A percentile compares a stretch with the other conserved stretches of the same genome.
Conservation (phyloP, 2,888 invertebrate species). For the Yponomeuta evonymella region DNA sequence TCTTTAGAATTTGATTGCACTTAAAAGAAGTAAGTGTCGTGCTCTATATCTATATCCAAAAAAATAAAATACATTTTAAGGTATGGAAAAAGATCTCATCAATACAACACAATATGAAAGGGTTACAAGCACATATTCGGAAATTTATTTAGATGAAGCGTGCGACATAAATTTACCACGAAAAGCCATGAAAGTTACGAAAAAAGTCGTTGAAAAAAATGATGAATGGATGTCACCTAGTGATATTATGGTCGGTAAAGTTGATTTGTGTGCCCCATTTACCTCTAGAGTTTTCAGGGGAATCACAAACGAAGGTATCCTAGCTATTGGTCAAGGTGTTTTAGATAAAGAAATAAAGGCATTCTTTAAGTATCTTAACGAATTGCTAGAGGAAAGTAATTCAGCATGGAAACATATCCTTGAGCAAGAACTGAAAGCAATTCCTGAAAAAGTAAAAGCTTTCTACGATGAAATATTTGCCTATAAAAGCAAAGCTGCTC, state of each 20-base stretch:
- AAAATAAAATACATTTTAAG: constrained; percentile 17
- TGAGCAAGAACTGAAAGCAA: constrained; percentile 40
- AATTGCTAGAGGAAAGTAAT: constrained; percentile 48
- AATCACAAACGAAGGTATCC: constrained; percentile 58
- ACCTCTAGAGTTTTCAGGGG: constrained; percentile 65
- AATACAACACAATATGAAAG: constrained; percentile 33
- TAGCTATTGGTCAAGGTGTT: constrained; percentile 51
- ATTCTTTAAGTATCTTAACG: constrained; percentile 37
- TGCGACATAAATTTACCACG: constrained; percentile 29
- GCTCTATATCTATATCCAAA: too few relatives aligned
- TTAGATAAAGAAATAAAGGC: constrained; percentile 40
- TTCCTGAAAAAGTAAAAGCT: constrained; percentile 40
- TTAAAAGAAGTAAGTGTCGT: too few relatives aligned
- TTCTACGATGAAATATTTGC: constrained; percentile 45
- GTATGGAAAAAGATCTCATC: constrained; percentile 39
- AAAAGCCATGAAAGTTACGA: neutral
- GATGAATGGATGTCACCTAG: constrained; percentile 61
- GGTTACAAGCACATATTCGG: constrained; percentile 54
- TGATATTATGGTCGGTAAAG: constrained; percentile 51
- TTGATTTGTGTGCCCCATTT: constrained; percentile 58
- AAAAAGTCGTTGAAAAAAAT: neutral
- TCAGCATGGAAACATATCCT: constrained; percentile 52
- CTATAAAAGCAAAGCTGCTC: constrained; percentile 48
- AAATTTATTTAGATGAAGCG: constrained; percentile 49
- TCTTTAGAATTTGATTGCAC: too few relatives aligned